A percentile compares a stretch with the other conserved stretches of the same genome.
phyloP scores from a whole-genome alignment of 2,113 vertebrate genomes.

The Scomber scombrus region DNA sequence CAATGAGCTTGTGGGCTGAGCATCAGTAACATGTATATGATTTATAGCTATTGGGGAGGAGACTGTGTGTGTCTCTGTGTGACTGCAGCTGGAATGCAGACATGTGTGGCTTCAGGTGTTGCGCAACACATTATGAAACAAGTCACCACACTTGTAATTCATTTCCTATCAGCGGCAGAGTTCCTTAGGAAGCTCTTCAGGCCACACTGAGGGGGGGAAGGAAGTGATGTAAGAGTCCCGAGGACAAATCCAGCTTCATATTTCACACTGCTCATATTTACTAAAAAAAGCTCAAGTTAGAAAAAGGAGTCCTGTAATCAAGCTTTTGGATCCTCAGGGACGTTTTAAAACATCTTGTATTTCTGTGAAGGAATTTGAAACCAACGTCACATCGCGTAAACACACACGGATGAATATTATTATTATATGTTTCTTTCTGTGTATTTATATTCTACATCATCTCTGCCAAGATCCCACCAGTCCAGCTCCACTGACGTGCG shows the following conservation, averaged over 20 bases:
- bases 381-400: slow-evolving; percentile 14
- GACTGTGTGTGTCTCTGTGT: not conserved
- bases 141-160: slow-evolving; percentile 5
- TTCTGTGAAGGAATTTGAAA: slow-evolving; percentile 16
- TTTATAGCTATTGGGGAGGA: slow-evolving; percentile 4
- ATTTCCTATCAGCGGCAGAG: slow-evolving; percentile 26
- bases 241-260: slow-evolving; percentile 16
- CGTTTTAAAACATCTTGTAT: not conserved
- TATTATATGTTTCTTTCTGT: not conserved
- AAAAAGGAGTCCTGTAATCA: not conserved
- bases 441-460: slow-evolving; percentile 25
- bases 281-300: not conserved
- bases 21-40: not conserved
- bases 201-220: not conserved
- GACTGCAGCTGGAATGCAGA: not conserved
- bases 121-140: slow-evolving; percentile 33
- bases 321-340: not conserved
- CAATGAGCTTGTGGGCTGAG: not conserved
- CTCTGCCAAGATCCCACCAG: slow-evolving; percentile 45
- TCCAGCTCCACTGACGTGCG: not conserved
- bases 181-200: slow-evolving; percentile 39
- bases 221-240: slow-evolving; percentile 51
- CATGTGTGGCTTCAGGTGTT: slow-evolving; percentile 26
- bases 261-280: slow-evolving; percentile 29
- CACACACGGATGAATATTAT: slow-evolving; percentile 10